phyloP scores from a whole-genome alignment of 2,888 invertebrate species.

The Stenolophus ochropezus region DNA sequence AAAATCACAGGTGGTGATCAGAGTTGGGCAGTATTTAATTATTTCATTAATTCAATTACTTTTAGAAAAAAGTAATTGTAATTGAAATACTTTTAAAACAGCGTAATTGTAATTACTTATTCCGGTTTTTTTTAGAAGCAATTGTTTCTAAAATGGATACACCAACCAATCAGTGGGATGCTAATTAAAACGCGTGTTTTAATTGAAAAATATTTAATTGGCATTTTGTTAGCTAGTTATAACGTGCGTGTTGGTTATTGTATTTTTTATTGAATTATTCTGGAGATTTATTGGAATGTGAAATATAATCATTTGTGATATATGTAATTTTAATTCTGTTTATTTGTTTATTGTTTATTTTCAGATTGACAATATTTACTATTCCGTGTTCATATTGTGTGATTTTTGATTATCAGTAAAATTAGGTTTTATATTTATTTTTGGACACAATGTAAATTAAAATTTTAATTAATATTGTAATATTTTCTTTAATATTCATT shows the following conservation, averaged over 20 bases:
- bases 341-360: not conserved
- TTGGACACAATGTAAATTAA: no score
- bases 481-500: no score
- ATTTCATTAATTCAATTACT: no score
- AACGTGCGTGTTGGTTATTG: not conserved
- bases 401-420: not conserved
- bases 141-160: no score
- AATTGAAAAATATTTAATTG: slow-evolving; percentile 14
- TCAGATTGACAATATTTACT: not conserved
- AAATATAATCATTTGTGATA: not conserved
- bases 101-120: no score
- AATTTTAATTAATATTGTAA: no score
- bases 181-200: not conserved
- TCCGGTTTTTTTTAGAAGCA: no score
- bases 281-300: not conserved
- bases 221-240: not conserved
- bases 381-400: not conserved
- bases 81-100: no score
- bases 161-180: not conserved
- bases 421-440: not conserved
- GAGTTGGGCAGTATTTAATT: no score
- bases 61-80: no score
- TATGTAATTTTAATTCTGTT: not conserved
- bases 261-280: not conserved
- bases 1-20: no score